phyloP scores from a whole-genome alignment of 2,113 vertebrate species.

The Terrapene triunguis region DNA sequence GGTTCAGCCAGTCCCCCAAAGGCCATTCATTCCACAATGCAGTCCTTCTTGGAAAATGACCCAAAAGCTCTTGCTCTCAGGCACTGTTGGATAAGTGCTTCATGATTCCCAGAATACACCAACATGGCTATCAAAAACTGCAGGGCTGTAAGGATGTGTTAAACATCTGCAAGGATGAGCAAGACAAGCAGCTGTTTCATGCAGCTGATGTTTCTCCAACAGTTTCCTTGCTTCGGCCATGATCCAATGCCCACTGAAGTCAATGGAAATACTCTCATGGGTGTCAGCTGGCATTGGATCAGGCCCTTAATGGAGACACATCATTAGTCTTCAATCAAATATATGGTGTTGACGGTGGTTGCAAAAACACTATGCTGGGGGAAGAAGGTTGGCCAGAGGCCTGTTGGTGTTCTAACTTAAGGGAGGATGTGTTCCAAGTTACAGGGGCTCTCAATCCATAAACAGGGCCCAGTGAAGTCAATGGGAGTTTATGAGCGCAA shows the following conservation, averaged over 20 bases:
- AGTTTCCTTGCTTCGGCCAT: neutral
- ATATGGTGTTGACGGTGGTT: neutral
- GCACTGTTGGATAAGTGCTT: accelerated
- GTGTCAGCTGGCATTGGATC: neutral
- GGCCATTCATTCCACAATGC: neutral
- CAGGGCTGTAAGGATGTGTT: neutral
- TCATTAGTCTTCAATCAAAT: neutral
- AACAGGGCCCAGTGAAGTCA: neutral
- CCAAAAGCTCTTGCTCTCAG: neutral
- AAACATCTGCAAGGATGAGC: neutral
- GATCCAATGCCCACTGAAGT: neutral
- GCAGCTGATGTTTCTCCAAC: neutral
- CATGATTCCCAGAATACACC: neutral
- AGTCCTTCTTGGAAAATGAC: neutral
- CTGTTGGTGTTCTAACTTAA: accelerated
- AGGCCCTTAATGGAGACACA: neutral
- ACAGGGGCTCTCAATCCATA: neutral
- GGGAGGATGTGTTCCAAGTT: neutral
- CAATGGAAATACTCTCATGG: neutral
- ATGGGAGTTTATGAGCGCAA: neutral
- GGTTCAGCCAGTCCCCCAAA: neutral
- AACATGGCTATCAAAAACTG: accelerated
- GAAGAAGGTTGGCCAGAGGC: neutral
- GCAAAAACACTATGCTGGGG: neutral
- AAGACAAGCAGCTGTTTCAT: neutral